Conservation (phyloP, 2,797 vertebrate species). For the Lagocephalus sceleratus region DNA sequence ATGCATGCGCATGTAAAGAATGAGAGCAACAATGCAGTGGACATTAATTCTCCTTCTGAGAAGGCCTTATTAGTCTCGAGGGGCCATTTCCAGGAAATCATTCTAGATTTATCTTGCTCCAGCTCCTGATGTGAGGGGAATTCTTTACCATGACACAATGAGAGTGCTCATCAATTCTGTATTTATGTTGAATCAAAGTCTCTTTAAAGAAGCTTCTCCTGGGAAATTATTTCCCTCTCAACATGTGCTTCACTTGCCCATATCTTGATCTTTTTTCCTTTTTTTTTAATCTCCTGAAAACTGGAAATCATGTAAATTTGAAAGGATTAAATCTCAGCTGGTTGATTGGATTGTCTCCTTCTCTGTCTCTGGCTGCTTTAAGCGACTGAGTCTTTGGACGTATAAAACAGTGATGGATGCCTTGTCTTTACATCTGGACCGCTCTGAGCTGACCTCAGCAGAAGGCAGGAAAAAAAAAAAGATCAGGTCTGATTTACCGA, state of each 20-base stretch:
- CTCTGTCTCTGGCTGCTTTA: constrained; percentile 59
- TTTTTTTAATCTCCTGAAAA: constrained; percentile 21
- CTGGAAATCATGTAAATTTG: constrained; percentile 47
- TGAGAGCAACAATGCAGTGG: constrained; percentile 27
- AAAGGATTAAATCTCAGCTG: constrained; percentile 54
- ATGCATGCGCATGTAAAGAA: constrained; percentile 29
- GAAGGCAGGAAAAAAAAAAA: constrained; percentile 66
- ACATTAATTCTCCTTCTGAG: constrained; percentile 57
- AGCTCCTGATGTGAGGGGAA: constrained; percentile 26
- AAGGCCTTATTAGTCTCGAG: constrained; percentile 56
- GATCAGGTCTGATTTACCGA: constrained; percentile 54
- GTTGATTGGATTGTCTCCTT: constrained; percentile 66
- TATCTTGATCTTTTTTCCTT: constrained; percentile 8
- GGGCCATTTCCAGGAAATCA: constrained; percentile 51
- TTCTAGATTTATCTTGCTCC: constrained; percentile 44
- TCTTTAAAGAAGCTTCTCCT: constrained; percentile 29
- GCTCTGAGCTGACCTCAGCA: constrained; percentile 83
- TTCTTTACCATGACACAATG: constrained; percentile 28
- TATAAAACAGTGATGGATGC: constrained; percentile 86
- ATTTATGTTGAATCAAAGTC: constrained; percentile 35
- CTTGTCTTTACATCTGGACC: constrained; percentile 77
- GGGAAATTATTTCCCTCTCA: constrained; percentile 46
- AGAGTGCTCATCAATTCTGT: constrained; percentile 41
- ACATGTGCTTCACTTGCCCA: constrained; percentile 24
- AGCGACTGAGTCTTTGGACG: constrained; percentile 40